phyloP scores from a whole-genome alignment of 2,797 vertebrate genomes.

The Siniperca obscura region DNA sequence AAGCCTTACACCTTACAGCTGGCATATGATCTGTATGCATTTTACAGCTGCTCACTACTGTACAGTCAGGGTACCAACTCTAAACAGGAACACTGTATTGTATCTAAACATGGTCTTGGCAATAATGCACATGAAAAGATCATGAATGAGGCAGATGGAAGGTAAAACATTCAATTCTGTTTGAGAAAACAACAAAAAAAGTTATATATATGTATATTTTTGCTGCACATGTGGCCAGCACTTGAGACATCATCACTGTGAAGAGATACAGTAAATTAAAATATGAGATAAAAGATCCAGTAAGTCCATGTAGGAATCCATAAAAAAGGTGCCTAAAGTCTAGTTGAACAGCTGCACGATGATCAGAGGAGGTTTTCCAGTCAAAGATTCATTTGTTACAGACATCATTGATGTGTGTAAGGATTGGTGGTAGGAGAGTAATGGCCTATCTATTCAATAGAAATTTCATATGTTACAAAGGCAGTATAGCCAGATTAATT shows the following conservation, averaged over 20 bases:
- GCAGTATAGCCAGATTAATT: constrained; percentile 11
- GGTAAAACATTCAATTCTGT: constrained; percentile 70
- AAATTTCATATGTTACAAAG: constrained; percentile 19
- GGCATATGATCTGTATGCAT: constrained; percentile 48
- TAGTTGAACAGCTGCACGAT: constrained; percentile 75
- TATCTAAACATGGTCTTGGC: constrained; percentile 52
- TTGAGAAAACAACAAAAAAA: constrained; percentile 34
- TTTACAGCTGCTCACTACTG: constrained; percentile 21
- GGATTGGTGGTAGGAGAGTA: constrained; percentile 9
- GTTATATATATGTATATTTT: constrained; percentile 27
- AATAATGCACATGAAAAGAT: constrained; percentile 52
- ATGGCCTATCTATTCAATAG: constrained; percentile 9
- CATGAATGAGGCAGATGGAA: constrained; percentile 68
- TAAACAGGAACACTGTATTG: constrained; percentile 27
- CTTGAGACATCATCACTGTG: constrained; percentile 35
- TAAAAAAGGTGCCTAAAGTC: constrained; percentile 76
- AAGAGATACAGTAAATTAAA: constrained; percentile 65
- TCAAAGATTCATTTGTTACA: constrained; percentile 52
- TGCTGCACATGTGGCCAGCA: constrained; percentile 61
- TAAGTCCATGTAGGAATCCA: constrained; percentile 70
- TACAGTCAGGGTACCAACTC: constrained; percentile 23
- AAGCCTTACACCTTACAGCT: constrained; percentile 53
- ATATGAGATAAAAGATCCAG: constrained; percentile 65
- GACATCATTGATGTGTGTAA: constrained; percentile 20
- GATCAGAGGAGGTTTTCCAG: constrained; percentile 73